These are phyloP conservation scores for Poecilia latipinna DNA, from an alignment of 2,113 vertebrate genomes.

Conservation along the genomic window DNA sequence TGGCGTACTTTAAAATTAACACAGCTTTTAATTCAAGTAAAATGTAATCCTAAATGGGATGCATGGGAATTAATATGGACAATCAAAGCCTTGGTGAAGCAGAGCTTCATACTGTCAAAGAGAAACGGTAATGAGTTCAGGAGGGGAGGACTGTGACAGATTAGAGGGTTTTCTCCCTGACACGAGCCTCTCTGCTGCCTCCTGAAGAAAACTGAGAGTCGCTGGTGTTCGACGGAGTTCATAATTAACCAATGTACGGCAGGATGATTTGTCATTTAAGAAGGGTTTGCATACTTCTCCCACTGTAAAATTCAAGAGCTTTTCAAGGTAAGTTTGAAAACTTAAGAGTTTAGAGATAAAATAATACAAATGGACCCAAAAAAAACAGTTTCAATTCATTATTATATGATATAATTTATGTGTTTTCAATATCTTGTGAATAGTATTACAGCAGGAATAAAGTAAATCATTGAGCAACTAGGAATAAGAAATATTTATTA, in stretches of 20 bases:
- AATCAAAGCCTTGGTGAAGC: constrained; percentile 33
- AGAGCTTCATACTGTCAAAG: constrained; percentile 26
- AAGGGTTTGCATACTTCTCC: too few relatives aligned
- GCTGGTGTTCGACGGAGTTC: constrained; percentile 23
- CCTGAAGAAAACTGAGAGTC: constrained; percentile 26
- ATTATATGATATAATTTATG: too few relatives aligned
- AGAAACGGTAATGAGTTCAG: constrained; percentile 20
- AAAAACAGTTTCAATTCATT: too few relatives aligned
- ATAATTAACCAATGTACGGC: constrained; percentile 18
- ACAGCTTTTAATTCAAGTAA: constrained; percentile 71
- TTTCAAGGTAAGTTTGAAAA: too few relatives aligned
- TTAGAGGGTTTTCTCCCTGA: constrained; percentile 31
- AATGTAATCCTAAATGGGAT: constrained; percentile 60
- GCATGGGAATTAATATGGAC: constrained; percentile 53
- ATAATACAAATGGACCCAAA: too few relatives aligned
- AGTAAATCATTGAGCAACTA: too few relatives aligned
- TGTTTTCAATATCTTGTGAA: too few relatives aligned
- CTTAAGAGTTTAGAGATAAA: too few relatives aligned
- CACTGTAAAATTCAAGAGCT: too few relatives aligned
- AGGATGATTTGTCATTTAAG: background rate
- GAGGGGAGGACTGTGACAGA: constrained; percentile 34
- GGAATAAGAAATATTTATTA: too few relatives aligned
- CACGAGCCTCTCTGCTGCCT: constrained; percentile 45
- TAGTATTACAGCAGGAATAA: too few relatives aligned
- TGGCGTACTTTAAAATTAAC: constrained; percentile 63